phyloP scores from a whole-genome alignment of 2,888 invertebrate species.

The Ommatoiulus sabulosus region DNA sequence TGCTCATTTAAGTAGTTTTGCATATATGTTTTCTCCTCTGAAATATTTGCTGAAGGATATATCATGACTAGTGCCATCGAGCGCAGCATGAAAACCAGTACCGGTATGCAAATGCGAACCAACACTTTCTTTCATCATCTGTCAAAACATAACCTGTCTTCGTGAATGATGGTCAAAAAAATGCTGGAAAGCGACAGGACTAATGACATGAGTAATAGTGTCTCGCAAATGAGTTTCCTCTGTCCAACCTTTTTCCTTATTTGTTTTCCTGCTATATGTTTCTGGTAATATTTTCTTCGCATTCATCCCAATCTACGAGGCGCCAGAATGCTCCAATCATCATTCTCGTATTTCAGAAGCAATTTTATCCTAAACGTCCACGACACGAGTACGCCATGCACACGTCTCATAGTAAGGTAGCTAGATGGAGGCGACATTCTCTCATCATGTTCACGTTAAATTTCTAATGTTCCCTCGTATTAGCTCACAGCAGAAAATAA shows the following conservation, averaged over 20 bases:
- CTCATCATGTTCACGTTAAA: slow-evolving; percentile 36
- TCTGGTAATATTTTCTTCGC: background rate
- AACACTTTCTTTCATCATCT: slow-evolving; percentile 21
- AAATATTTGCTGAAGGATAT: background rate
- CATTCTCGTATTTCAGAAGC: slow-evolving; percentile 16
- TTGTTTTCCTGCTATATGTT: background rate
- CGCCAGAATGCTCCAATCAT: background rate
- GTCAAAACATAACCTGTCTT: slow-evolving; percentile 22
- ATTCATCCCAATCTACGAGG: slow-evolving; percentile 1
- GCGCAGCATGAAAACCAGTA: background rate
- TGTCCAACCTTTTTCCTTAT: slow-evolving; percentile 30
- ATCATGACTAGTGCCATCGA: background rate
- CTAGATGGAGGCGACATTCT: slow-evolving; percentile 7
- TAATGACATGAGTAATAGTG: slow-evolving; percentile 32
- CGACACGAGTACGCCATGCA: background rate
- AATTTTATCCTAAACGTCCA: slow-evolving; percentile 36
- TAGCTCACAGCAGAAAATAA: slow-evolving; percentile 10
- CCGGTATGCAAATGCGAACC: background rate
- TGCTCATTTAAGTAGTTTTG: background rate
- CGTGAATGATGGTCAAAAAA: slow-evolving; percentile 23
- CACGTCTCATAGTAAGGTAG: background rate
- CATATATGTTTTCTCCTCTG: background rate
- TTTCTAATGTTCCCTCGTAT: slow-evolving; percentile 22
- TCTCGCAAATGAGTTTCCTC: slow-evolving; percentile 4
- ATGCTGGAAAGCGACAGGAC: background rate